Evolutionary conservation across 2,888 invertebrate genomes (phyloP).

Genomic region (Aelia acuminata): DNA sequence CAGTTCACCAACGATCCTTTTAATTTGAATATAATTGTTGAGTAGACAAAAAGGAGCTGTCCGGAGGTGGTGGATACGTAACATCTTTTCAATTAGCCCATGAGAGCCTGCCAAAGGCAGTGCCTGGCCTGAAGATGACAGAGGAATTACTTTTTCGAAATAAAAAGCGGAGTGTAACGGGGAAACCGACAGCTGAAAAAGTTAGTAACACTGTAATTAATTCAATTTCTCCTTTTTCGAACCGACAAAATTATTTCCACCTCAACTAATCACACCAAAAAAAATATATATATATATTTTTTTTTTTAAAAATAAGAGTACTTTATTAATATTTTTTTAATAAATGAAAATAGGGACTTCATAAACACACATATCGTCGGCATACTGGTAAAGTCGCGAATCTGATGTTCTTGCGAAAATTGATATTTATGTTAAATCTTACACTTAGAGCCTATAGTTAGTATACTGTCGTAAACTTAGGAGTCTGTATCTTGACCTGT

Average conservation of each 20-base stretch:
- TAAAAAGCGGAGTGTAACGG: neutral
- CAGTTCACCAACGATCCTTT: neutral
- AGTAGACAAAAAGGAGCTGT: neutral
- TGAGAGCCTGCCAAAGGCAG: slow-evolving; percentile 17
- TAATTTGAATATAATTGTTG: neutral
- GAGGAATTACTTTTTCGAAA: slow-evolving; percentile 21
- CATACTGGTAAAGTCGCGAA: too few species aligned
- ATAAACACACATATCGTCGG: too few species aligned
- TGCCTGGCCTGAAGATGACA: slow-evolving; percentile 32
- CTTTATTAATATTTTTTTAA: too few species aligned
- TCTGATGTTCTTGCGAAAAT: too few species aligned
- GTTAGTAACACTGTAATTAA: slow-evolving; percentile 6
- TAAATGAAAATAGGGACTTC: too few species aligned
- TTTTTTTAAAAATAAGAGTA: too few species aligned
- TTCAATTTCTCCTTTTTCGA: neutral
- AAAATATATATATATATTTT: too few species aligned
- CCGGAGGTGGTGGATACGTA: neutral
- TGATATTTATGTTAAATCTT: too few species aligned
- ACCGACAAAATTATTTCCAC: neutral
- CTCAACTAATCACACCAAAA: neutral
- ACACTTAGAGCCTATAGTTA: too few species aligned
- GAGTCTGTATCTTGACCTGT: too few species aligned
- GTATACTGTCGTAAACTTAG: too few species aligned
- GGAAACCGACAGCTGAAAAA: neutral
- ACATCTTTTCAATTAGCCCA: slow-evolving; percentile 41